phyloP scores from a whole-genome alignment of 2,113 vertebrate species.

The Cairina moschata region DNA sequence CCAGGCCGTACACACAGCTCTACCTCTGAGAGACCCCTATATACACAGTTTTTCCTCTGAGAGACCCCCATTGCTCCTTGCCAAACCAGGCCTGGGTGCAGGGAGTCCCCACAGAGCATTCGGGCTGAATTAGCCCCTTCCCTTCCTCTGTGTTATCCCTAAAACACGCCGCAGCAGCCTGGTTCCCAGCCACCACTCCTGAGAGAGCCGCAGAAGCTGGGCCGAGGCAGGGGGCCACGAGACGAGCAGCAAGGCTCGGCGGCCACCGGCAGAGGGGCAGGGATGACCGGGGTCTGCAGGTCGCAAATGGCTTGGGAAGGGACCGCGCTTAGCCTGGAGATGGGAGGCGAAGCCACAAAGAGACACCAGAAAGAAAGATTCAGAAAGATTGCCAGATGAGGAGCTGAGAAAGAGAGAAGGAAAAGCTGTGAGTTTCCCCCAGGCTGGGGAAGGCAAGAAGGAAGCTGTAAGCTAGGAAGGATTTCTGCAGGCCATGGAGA shows the following conservation, averaged over 20 bases:
- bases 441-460: constrained; percentile 10
- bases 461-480: not conserved
- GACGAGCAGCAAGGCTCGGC: not conserved
- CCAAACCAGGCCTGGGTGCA: not conserved
- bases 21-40: not conserved
- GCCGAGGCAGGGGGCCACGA: not conserved
- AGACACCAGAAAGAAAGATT: not conserved
- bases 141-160: not conserved
- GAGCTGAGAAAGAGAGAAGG: constrained; percentile 31
- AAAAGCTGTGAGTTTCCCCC: not conserved
- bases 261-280: not conserved
- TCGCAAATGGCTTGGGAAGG: no score
- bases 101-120: not conserved
- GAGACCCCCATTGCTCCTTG: not conserved
- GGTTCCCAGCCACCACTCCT: constrained; percentile 17
- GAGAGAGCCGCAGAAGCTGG: not conserved
- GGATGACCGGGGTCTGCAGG: not conserved
- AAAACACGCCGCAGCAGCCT: constrained; percentile 8
- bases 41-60: not conserved
- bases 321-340: not conserved
- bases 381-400: not conserved
- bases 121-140: not conserved
- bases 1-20: not conserved
- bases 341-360: not conserved
- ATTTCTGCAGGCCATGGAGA: not conserved